Base-by-base conservation (phyloP, 2,888 invertebrate species). In the Resseliella maxima region DNA sequence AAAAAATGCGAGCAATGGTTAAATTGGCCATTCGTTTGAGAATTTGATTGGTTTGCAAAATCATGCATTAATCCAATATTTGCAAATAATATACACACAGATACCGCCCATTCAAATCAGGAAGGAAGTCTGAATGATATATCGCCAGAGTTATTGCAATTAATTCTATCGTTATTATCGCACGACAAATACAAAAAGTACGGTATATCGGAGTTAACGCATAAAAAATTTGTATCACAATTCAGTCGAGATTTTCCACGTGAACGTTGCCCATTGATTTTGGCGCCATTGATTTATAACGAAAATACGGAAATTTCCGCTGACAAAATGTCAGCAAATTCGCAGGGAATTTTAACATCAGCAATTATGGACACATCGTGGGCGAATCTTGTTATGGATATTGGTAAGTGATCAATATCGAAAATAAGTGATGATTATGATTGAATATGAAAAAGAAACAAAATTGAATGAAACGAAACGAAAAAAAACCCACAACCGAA, bases 71-170 rank as follows among this genome's bases (percentile, higher is more conserved):
- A 59, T 59, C 1, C 27, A 5, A 0, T 3, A 59, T 72, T 31
- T 31, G n/a, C n/a, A n/a, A n/a, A n/a, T 24, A 59, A 86, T 81
- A 27, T 46, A 31, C 21, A 72, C 36, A 88, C 92, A 92, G 94
- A 95, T 88, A 93, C 93, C 87, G 93, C 93, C 88, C 93, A 94
- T 89, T 94, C 94, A 89, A 93, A 93, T 88, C 94, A 94, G 90
- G 95, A 95, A 90, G 96, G 95, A 89, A 96, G 96, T 88, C 93
- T 98, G 89, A 96, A 96, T 93, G 97, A 98, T 92, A 95, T 96
- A 89, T 95, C 96, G 87, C 95, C 97, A 89, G 97, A 98, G 93
- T 94, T 97, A 88, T 92, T 98, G 89, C 97, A 98, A 92, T 93
- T 96, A 88, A 94, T 98, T 88, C 92, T 98, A 86, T 93, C 93